Evolutionary conservation across 2,888 invertebrate species (phyloP).

Genomic region (Hypena proboscidalis): DNA sequence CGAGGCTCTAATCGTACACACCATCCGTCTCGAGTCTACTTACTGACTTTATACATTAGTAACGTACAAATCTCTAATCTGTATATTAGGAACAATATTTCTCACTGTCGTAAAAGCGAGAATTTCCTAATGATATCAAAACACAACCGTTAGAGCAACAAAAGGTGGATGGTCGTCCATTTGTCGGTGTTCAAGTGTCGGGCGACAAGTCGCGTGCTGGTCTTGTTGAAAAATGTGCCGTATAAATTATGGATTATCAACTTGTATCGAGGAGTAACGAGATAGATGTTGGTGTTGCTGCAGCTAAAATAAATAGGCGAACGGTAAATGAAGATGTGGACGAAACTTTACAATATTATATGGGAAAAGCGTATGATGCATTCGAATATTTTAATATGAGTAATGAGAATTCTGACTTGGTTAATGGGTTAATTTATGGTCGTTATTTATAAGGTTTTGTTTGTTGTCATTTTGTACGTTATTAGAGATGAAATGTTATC

Average conservation of each 20-base stretch:
- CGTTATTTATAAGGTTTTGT: conserved; percentile 54
- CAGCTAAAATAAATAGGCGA: conserved; percentile 76
- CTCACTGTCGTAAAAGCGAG: conserved; percentile 70
- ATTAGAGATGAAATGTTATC: conserved; percentile 59
- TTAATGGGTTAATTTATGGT: conserved; percentile 69
- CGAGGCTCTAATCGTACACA: conserved; percentile 51
- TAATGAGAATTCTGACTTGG: conserved; percentile 53
- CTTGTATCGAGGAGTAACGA: conserved; percentile 74
- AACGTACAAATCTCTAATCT: conserved; percentile 68
- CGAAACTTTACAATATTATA: conserved; percentile 48
- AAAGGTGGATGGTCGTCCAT: conserved; percentile 70
- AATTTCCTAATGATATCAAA: conserved; percentile 81
- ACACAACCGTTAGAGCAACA: conserved; percentile 78
- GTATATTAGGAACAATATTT: conserved; percentile 73
- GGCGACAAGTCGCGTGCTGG: conserved; percentile 75
- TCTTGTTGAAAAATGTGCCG: conserved; percentile 70
- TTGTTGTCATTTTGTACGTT: conserved; percentile 49
- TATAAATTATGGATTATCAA: conserved; percentile 84
- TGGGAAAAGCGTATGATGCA: conserved; percentile 39
- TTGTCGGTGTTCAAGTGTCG: conserved; percentile 63
- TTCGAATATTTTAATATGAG: conserved; percentile 53
- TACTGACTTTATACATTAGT: conserved; percentile 68
- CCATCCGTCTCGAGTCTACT: conserved; percentile 63
- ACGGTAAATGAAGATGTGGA: conserved; percentile 76
- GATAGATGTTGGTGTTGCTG: conserved; percentile 59